Percentiles rank a stretch among this genome's conserved stretches.
phyloP scores from a whole-genome alignment of 37 sponge, comb jelly and placozoan genomes.

The Eunapius fragilis region DNA sequence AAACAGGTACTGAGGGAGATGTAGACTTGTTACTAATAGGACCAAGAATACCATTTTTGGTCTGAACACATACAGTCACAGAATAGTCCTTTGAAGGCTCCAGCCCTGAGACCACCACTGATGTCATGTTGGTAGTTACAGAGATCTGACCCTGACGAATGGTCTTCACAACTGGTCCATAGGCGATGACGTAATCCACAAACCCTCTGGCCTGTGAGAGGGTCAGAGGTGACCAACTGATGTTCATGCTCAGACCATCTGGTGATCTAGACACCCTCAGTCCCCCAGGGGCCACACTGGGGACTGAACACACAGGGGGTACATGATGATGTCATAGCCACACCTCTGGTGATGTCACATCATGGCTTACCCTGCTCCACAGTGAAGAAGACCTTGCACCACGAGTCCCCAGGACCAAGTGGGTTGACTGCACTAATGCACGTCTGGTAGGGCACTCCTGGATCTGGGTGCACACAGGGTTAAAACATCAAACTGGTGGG shows the following conservation, averaged over 20 bases:
- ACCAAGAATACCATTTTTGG: background rate
- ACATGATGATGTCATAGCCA: no score
- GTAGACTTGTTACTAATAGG: no score
- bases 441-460: background rate
- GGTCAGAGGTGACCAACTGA: slow-evolving; percentile 32
- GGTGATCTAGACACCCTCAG: background rate
- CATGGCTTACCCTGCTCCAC: no score
- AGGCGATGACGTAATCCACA: slow-evolving; percentile 13
- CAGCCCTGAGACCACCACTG: background rate
- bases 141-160: no score
- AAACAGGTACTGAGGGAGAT: no score
- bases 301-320: background rate
- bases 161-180: background rate
- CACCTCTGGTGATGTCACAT: no score
- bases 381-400: no score
- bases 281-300: slow-evolving; percentile 5
- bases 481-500: background rate
- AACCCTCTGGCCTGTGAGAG: slow-evolving; percentile 40
- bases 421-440: background rate
- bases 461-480: background rate
- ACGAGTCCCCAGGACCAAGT: no score
- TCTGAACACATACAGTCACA: slow-evolving; percentile 5
- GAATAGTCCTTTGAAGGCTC: slow-evolving; percentile 11
- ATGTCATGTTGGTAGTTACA: background rate
- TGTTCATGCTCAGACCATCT: slow-evolving; percentile 12